A percentile compares a stretch with the other conserved stretches of the same genome.
These are phyloP conservation scores for Tubulanus polymorphus DNA, from an alignment of 2,888 invertebrate genomes.

Conservation along the genomic window DNA sequence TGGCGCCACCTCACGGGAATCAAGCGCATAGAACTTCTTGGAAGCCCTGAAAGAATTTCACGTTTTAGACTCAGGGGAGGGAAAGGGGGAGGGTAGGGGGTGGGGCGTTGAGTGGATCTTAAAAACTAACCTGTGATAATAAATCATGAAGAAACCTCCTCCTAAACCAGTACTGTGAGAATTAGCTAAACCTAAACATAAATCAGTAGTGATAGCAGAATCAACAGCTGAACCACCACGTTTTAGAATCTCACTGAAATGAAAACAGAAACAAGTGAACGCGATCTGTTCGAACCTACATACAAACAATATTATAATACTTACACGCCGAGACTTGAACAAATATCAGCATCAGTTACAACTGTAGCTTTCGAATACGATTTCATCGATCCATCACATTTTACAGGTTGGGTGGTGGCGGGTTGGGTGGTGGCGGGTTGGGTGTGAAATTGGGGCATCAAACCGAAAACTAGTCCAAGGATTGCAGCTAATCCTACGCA, in stretches of 20 bases:
- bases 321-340: not conserved
- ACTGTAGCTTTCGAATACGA: not conserved
- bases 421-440: too few species aligned
- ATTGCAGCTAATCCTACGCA: too few species aligned
- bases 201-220: constrained; percentile 68
- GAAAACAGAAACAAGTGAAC: too few species aligned
- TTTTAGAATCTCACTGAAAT: constrained; percentile 58
- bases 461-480: too few species aligned
- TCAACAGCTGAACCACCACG: constrained; percentile 73
- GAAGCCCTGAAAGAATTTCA: constrained; percentile 28
- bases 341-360: not conserved
- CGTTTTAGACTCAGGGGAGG: too few species aligned
- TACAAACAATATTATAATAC: too few species aligned
- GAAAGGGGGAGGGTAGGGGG: too few species aligned
- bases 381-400: not conserved
- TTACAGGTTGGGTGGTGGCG: too few species aligned
- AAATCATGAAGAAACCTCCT: constrained; percentile 57
- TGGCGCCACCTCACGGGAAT: constrained; percentile 75
- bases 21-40: constrained; percentile 53
- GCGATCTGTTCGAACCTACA: too few species aligned
- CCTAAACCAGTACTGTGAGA: constrained; percentile 73
- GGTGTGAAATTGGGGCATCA: too few species aligned
- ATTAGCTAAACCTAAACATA: constrained; percentile 70
- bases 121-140: constrained; percentile 37
- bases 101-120: too few species aligned